Conservation (phyloP, 2,797 vertebrate species). For the Enteromius paludinosus region DNA sequence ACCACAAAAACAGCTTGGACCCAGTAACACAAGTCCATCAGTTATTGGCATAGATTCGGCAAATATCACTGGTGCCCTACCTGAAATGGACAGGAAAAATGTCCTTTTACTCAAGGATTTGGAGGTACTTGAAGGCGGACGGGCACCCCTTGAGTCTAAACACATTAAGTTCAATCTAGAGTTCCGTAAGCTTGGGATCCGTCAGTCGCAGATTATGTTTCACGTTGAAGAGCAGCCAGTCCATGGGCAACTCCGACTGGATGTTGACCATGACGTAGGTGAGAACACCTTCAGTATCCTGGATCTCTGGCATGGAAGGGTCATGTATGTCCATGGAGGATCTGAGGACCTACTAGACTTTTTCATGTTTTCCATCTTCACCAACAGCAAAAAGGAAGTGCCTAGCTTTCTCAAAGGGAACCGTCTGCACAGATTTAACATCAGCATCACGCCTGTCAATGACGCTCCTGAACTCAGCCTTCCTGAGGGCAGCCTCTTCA, state of each 20-base stretch:
- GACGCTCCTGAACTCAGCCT: slow-evolving; percentile 86
- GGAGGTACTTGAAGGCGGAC: slow-evolving; percentile 83
- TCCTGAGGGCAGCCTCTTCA: slow-evolving; percentile 83
- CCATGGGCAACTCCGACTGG: slow-evolving; percentile 81
- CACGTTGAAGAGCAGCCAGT: slow-evolving; percentile 79
- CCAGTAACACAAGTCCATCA: slow-evolving; percentile 17
- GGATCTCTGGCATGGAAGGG: slow-evolving; percentile 83
- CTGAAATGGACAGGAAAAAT: slow-evolving; percentile 60
- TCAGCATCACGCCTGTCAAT: slow-evolving; percentile 84
- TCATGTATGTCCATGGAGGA: slow-evolving; percentile 87
- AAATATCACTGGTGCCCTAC: slow-evolving; percentile 33
- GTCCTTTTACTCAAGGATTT: slow-evolving; percentile 82
- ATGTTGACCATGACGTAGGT: slow-evolving; percentile 67
- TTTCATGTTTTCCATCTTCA: slow-evolving; percentile 86
- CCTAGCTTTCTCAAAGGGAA: slow-evolving; percentile 74
- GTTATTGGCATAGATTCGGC: slow-evolving; percentile 49
- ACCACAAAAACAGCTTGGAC: slow-evolving; percentile 52
- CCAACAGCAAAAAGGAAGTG: slow-evolving; percentile 75
- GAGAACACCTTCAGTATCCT: slow-evolving; percentile 82
- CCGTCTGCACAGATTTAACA: slow-evolving; percentile 78
- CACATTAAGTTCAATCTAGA: slow-evolving; percentile 86
- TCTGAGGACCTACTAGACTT: slow-evolving; percentile 83
- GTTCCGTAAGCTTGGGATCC: slow-evolving; percentile 80
- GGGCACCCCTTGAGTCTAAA: slow-evolving; percentile 80
- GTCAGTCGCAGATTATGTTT: slow-evolving; percentile 85